Evolutionary conservation across 2,797 vertebrate species (phyloP).

Genomic region (Hapalemur alaotrensis): DNA sequence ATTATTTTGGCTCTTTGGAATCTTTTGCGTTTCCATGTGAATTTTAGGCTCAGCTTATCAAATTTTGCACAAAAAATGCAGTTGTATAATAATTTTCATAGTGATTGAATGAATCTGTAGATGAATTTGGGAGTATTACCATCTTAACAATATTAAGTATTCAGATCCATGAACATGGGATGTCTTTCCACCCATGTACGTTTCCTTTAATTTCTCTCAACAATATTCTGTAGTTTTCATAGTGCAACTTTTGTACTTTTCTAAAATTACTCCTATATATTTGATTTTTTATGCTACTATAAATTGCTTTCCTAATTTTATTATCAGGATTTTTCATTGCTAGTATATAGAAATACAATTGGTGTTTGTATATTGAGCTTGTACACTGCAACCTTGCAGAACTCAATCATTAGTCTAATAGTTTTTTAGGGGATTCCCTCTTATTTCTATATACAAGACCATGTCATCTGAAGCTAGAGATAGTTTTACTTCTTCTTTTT

Average conservation of each 20-base stretch:
- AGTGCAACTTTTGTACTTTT: not conserved
- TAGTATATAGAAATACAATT: not conserved
- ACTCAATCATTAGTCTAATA: not conserved
- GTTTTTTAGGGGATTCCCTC: not conserved
- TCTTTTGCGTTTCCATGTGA: not conserved
- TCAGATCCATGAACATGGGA: not conserved
- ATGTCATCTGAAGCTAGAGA: not conserved
- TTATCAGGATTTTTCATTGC: not conserved
- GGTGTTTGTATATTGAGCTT: conserved; percentile 6
- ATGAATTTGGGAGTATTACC: not conserved
- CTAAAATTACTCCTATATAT: not conserved
- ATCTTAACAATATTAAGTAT: not conserved
- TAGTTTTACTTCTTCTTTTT: not conserved
- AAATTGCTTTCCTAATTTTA: not conserved
- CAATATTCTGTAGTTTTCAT: not conserved
- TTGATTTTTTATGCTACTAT: not conserved
- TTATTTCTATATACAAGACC: not conserved
- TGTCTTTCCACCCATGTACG: not conserved
- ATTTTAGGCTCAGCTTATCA: not conserved
- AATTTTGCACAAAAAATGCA: not conserved
- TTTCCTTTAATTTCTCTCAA: not conserved
- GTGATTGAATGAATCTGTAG: not conserved
- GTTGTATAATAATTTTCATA: not conserved
- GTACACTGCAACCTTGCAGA: not conserved
- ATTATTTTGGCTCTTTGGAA: not conserved